Evolutionary conservation across 2,797 vertebrate genomes (phyloP).

Genomic region (Sphenodon punctatus): DNA sequence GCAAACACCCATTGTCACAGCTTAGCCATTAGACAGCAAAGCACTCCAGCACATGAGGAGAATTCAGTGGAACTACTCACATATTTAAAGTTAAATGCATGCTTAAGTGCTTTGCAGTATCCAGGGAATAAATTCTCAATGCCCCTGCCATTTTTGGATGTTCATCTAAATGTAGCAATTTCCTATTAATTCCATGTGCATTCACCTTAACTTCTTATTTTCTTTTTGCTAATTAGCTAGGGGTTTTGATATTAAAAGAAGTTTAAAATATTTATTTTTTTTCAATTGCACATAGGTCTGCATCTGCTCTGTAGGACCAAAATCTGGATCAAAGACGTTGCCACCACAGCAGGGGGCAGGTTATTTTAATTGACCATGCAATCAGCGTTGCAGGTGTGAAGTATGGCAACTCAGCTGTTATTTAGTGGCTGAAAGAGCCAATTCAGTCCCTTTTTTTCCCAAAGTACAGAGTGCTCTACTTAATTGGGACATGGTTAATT

Average conservation of each 20-base stretch:
- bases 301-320: background rate
- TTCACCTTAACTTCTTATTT: background rate
- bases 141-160: background rate
- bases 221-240: too few relatives aligned
- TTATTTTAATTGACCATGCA: slow-evolving; percentile 17
- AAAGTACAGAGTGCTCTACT: slow-evolving; percentile 27
- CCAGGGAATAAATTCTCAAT: too few relatives aligned
- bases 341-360: slow-evolving; percentile 21
- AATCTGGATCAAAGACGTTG: background rate
- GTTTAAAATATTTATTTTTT: too few relatives aligned
- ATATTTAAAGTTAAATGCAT: too few relatives aligned
- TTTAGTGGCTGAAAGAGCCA: slow-evolving; percentile 41
- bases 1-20: too few relatives aligned
- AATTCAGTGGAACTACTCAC: too few relatives aligned
- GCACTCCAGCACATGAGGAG: too few relatives aligned
- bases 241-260: too few relatives aligned
- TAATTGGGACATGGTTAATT: slow-evolving; percentile 36
- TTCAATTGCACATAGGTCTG: too few relatives aligned
- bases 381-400: background rate
- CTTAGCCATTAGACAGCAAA: too few relatives aligned
- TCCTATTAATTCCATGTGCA: background rate
- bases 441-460: slow-evolving; percentile 27
- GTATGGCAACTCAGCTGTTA: background rate
- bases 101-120: too few relatives aligned
- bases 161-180: background rate